Percentiles rank a stretch among this genome's conserved stretches.
Conservation (phyloP, 2,888 invertebrate genomes). For the Coenonympha arcania region DNA sequence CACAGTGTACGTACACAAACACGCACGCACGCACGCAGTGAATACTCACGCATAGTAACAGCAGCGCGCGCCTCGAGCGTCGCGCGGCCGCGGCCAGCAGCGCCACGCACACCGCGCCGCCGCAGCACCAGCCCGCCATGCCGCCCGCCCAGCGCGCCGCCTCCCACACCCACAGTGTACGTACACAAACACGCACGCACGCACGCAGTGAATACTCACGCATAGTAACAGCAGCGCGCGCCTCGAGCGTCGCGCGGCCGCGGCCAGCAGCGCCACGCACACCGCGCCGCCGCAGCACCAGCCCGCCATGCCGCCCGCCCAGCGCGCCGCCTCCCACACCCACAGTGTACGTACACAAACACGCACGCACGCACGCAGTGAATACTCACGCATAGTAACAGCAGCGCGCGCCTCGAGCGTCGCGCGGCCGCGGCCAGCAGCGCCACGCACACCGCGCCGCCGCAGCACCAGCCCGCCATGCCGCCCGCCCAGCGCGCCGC, state of each 20-base stretch:
- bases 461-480: conserved; percentile 88
- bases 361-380: background rate
- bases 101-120: conserved; percentile 90
- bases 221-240: conserved; percentile 92
- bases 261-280: conserved; percentile 90
- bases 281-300: conserved; percentile 88
- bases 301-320: conserved; percentile 92
- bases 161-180: conserved; percentile 83
- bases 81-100: conserved; percentile 90
- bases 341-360: conserved; percentile 78
- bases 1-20: conserved; percentile 78
- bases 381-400: conserved; percentile 90
- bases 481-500: conserved; percentile 90
- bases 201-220: conserved; percentile 75
- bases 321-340: conserved; percentile 83
- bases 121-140: conserved; percentile 88
- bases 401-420: conserved; percentile 90
- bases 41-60: conserved; percentile 90
- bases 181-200: too few species aligned
- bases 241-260: conserved; percentile 88
- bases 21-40: background rate
- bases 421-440: conserved; percentile 90
- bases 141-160: conserved; percentile 90
- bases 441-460: conserved; percentile 90
- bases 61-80: conserved; percentile 90